These are phyloP conservation scores for Tamias sibiricus DNA, from an alignment of 2,113 vertebrate genomes.

Conservation along the genomic window DNA sequence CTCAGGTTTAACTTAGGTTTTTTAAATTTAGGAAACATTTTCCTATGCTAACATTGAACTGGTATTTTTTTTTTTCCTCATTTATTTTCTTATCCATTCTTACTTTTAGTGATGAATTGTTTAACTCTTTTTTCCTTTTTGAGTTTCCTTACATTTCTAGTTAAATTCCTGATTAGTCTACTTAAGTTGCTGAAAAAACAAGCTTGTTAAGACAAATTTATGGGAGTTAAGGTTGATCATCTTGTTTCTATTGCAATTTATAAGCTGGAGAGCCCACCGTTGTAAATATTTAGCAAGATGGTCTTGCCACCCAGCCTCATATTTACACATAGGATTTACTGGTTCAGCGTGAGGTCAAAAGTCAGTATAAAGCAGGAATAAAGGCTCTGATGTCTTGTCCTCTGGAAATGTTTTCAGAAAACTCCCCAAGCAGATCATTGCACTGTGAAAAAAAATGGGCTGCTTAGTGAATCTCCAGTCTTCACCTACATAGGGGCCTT, in stretches of 20 bases:
- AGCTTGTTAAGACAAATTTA: conserved; percentile 1
- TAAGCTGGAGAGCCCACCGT: conserved; percentile 23
- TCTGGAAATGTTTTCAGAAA: conserved; percentile 65
- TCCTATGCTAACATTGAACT: not conserved
- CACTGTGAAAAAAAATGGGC: conserved; percentile 57
- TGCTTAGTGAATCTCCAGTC: conserved; percentile 46
- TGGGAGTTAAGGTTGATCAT: not conserved
- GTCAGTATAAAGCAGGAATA: conserved; percentile 51
- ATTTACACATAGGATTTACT: conserved; percentile 57
- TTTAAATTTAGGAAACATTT: conserved; percentile 45
- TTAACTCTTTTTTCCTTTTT: conserved; percentile 44
- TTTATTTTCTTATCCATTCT: not conserved
- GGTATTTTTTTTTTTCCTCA: not conserved
- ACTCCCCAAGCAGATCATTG: conserved; percentile 46
- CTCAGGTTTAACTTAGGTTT: conserved; percentile 18
- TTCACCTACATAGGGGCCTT: conserved; percentile 55
- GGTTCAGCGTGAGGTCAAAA: conserved; percentile 43
- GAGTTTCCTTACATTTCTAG: not conserved
- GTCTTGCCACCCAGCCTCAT: conserved; percentile 37
- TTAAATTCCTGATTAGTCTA: conserved; percentile 4
- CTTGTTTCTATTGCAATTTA: conserved; percentile 56
- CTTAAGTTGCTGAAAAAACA: conserved; percentile 37
- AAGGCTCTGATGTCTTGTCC: conserved; percentile 26
- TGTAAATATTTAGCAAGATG: conserved; percentile 63
- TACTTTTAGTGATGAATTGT: conserved; percentile 57